Evolutionary conservation across 2,113 vertebrate genomes (phyloP).

Genomic region (Erpornis zantholeuca): DNA sequence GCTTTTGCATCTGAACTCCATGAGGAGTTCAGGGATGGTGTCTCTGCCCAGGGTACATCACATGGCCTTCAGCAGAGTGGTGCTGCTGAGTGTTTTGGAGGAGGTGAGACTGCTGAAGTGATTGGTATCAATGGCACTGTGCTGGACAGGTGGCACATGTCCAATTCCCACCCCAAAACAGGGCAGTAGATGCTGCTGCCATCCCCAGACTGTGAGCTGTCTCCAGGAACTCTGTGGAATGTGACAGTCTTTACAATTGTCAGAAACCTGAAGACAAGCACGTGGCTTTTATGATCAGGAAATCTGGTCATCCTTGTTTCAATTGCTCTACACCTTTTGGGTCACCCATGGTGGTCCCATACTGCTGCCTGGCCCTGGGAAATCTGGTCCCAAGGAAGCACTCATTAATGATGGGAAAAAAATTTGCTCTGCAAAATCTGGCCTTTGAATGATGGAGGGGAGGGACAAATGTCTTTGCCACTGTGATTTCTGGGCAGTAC

Average conservation of each 20-base stretch:
- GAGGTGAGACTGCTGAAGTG: background rate
- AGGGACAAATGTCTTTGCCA: background rate
- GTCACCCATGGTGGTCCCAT: background rate
- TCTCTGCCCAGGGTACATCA: background rate
- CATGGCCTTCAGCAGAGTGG: background rate
- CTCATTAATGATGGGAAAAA: background rate
- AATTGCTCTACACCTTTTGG: background rate
- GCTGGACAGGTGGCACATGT: background rate
- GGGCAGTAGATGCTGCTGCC: background rate
- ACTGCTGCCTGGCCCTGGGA: background rate
- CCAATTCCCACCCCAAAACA: background rate
- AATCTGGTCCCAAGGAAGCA: background rate
- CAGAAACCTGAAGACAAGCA: background rate
- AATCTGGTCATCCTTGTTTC: background rate
- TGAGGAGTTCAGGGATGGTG: background rate
- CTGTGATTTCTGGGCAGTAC: background rate
- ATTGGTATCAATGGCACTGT: background rate
- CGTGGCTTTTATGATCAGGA: background rate
- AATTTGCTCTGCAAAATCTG: background rate
- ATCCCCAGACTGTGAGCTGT: background rate
- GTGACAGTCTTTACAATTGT: background rate
- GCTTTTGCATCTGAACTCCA: background rate
- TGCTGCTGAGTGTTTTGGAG: background rate
- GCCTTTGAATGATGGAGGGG: background rate
- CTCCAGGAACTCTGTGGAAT: background rate